Base-by-base conservation (phyloP, 2,888 invertebrate species). In the Proisotoma minuta region DNA sequence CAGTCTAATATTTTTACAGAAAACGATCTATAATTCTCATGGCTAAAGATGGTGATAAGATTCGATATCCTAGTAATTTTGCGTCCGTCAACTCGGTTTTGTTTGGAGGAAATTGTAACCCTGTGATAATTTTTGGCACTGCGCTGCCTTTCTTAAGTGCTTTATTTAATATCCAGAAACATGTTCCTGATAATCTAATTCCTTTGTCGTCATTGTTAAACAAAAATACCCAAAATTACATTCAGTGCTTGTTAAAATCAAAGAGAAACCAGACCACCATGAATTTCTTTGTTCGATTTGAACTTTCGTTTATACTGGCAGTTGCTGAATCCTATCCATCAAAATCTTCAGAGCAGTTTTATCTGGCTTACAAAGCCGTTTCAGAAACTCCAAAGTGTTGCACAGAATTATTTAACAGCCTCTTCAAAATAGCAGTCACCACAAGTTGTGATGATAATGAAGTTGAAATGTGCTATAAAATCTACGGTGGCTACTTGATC, bases 241-340 rank as follows among this genome's bases (percentile, higher is more conserved):
- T 20, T 27, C 47, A 10, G 1, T 1, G 4, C 48, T 28, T 22
- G 39, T 20, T 3, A 26, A 54, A 53, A 28, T 24, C 15, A 24
- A 24, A 4, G 5, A 10, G 3, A 34, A 24, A 22, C 18, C 8
- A 15, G 54, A 60, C 2, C 15, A 48, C 22, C 1, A 18, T n/a
- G 58, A 34, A 60, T 43, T 62, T 60, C 20, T 68, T 60, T 23
- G 50, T 60, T 8, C 58, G 64, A 2, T 68, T 63, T 53, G 68
- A 68, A 39, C n/a, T 68, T 10, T 22, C 40, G 1, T 64, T 57
- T 29, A 43, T 68, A 4, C 28, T n/a, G 22, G 57, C 59, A 49
- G 12, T 68, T 22, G 15, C 60, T 2, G 34, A 27, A 12, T n/a
- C 54, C 1, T 29, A 59, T 15, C 50, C 60, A 23, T 29, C 39